A percentile compares a stretch with the other conserved stretches of the same genome.
These are phyloP conservation scores for Leucopsar rothschildi DNA, from an alignment of 2,113 vertebrate species.

Conservation along the genomic window DNA sequence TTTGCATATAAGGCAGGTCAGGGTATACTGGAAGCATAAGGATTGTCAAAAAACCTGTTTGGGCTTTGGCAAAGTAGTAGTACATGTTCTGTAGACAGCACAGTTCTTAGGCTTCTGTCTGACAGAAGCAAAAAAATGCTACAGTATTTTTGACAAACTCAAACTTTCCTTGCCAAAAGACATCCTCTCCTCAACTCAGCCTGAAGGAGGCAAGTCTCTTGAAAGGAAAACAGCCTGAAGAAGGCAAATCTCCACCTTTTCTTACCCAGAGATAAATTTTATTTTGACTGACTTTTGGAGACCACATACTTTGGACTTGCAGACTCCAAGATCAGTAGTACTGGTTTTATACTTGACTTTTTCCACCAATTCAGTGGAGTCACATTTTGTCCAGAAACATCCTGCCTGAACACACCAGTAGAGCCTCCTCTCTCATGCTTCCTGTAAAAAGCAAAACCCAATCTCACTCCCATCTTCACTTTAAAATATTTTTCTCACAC, in stretches of 20 bases:
- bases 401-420: neutral
- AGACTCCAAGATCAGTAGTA: neutral
- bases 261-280: neutral
- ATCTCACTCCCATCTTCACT: neutral
- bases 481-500: neutral
- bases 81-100: neutral
- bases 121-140: neutral
- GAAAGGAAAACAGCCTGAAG: neutral
- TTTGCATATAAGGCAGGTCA: slow-evolving; percentile 3
- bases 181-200: neutral
- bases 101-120: neutral
- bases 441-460: neutral
- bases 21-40: neutral
- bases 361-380: neutral
- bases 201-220: neutral
- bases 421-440: neutral
- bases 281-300: neutral
- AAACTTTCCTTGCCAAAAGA: slow-evolving; percentile 16
- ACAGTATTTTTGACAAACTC: neutral
- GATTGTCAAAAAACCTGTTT: slow-evolving; percentile 47
- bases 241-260: neutral
- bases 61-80: slow-evolving; percentile 18
- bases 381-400: neutral
- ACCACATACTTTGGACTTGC: neutral
- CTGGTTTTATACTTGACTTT: neutral